Evolutionary conservation across 2,797 vertebrate genomes (phyloP).

Genomic region (Sebastes matsubarae): DNA sequence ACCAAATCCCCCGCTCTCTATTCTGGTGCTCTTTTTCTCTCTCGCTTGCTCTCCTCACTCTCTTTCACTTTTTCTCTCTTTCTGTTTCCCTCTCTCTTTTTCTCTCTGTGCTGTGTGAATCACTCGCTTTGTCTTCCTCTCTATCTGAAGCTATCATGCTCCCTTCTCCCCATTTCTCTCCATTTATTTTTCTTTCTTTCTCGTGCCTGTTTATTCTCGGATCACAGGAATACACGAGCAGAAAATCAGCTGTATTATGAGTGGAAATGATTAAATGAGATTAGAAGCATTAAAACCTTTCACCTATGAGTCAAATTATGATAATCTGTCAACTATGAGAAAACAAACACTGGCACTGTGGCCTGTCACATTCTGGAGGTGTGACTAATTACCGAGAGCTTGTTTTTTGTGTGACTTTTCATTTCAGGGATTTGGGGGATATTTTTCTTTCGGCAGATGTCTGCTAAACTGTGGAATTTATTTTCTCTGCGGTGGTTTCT

Average conservation of each 20-base stretch:
- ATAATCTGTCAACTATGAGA: slow-evolving; percentile 46
- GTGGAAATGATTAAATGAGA: slow-evolving; percentile 55
- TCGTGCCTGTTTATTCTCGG: not conserved
- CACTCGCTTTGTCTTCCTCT: slow-evolving; percentile 27
- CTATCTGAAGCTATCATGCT: not conserved
- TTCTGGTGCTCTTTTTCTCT: not conserved
- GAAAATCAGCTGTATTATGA: slow-evolving; percentile 26
- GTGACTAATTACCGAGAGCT: slow-evolving; percentile 49
- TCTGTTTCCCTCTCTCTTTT: not conserved
- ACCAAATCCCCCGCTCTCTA: slow-evolving; percentile 40
- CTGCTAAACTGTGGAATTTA: slow-evolving; percentile 44
- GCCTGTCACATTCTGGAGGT: slow-evolving; percentile 39
- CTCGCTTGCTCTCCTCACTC: not conserved
- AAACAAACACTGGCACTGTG: slow-evolving; percentile 40
- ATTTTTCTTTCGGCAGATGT: slow-evolving; percentile 40
- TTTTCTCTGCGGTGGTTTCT: slow-evolving; percentile 49
- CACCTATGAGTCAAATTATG: slow-evolving; percentile 40
- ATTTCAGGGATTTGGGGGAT: slow-evolving; percentile 44
- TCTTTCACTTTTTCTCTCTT: not conserved
- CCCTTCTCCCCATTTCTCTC: not conserved
- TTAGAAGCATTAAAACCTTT: slow-evolving; percentile 44
- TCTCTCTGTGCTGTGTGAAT: slow-evolving; percentile 17
- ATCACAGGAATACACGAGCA: not conserved
- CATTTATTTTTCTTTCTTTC: slow-evolving; percentile 44
- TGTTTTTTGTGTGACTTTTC: slow-evolving; percentile 21